Percentiles rank a stretch among this genome's conserved stretches.
Conservation (phyloP, 2,113 vertebrate genomes). For the Sander lucioperca region DNA sequence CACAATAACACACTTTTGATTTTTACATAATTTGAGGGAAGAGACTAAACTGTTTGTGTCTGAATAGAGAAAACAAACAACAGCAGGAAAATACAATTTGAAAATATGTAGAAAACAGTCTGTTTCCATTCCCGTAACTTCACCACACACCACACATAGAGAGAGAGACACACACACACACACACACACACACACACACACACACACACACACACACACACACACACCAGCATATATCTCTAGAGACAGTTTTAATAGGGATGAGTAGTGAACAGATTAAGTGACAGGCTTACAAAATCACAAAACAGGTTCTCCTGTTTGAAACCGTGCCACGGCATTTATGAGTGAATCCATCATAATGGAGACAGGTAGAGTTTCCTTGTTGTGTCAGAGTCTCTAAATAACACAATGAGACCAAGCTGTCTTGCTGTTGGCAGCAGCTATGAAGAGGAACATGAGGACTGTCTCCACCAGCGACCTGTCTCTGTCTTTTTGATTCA, state of each 20-base stretch:
- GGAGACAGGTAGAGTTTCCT: conserved; percentile 60
- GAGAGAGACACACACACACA: conserved; percentile 25
- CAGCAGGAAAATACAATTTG: conserved; percentile 15
- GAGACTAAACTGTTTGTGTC: conserved; percentile 24
- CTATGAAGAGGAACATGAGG: conserved; percentile 60
- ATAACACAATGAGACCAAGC: conserved; percentile 54
- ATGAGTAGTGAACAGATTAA: conserved; percentile 53
- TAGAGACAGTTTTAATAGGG: conserved; percentile 46
- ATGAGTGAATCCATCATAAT: conserved; percentile 66
- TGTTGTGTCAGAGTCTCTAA: conserved; percentile 63
- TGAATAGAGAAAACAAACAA: conserved; percentile 44
- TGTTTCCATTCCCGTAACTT: conserved; percentile 35
- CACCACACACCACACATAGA: not conserved
- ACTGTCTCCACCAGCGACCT: conserved; percentile 36
- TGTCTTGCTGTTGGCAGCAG: conserved; percentile 61
- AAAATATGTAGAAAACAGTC: conserved; percentile 45
- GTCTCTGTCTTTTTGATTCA: conserved; percentile 55
- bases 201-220: conserved; percentile 21
- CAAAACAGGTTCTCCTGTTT: conserved; percentile 65
- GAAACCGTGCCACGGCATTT: conserved; percentile 51
- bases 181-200: conserved; percentile 20
- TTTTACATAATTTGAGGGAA: conserved; percentile 48
- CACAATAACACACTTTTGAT: conserved; percentile 36
- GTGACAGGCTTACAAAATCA: conserved; percentile 63
- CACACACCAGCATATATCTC: conserved; percentile 21